Evolutionary conservation across 2,888 invertebrate genomes (phyloP).

Genomic region (Zaprionus lineosus): DNA sequence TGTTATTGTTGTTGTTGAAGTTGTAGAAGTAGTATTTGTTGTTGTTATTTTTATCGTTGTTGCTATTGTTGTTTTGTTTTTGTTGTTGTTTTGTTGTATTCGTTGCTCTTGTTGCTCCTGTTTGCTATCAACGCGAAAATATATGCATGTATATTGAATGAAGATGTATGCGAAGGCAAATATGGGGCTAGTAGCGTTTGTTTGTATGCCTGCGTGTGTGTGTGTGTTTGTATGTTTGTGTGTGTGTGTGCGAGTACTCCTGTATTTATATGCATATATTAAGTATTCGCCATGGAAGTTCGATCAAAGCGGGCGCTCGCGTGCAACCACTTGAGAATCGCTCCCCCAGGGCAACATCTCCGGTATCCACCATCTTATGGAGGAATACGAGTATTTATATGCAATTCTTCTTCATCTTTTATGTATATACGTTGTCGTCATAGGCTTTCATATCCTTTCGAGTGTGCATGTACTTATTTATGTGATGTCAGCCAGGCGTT

Average conservation of each 20-base stretch:
- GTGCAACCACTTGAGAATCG: constrained; percentile 61
- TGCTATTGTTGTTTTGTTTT: too few relatives aligned
- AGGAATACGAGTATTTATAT: constrained; percentile 62
- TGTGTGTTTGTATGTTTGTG: constrained; percentile 11
- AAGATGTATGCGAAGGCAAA: constrained; percentile 53
- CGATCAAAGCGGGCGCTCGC: constrained; percentile 58
- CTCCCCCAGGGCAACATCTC: constrained; percentile 23
- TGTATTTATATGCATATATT: constrained; percentile 63
- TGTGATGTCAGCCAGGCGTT: constrained; percentile 64
- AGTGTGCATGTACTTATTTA: constrained; percentile 61
- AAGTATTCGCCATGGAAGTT: constrained; percentile 66
- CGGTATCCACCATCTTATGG: neutral
- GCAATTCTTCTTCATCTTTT: constrained; percentile 75
- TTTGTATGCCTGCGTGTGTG: constrained; percentile 9
- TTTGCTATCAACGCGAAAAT: constrained; percentile 36
- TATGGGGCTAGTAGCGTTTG: constrained; percentile 23
- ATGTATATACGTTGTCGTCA: constrained; percentile 70
- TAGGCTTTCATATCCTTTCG: constrained; percentile 71
- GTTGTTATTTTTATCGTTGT: too few relatives aligned
- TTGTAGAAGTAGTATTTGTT: too few relatives aligned
- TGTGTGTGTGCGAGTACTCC: constrained; percentile 14
- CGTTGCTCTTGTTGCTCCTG: constrained; percentile 24
- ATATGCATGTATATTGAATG: constrained; percentile 54
- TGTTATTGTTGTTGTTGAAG: constrained; percentile 27
- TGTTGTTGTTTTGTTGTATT: too few relatives aligned